Evolutionary conservation across 2,113 vertebrate genomes (phyloP).

Genomic region (Xerus inauris): DNA sequence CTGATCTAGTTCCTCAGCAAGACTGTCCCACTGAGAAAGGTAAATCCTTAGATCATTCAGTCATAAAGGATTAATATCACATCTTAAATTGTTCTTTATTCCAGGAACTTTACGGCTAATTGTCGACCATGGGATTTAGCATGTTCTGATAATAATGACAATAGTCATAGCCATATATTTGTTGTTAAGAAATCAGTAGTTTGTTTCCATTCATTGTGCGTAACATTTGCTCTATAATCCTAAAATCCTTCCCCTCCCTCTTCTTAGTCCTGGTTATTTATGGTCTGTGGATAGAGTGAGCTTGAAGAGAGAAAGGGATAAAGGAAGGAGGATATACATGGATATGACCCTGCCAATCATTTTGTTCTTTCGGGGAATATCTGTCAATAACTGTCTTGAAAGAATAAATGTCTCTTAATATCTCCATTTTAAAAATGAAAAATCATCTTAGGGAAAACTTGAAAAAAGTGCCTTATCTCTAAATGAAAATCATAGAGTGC

Average conservation of each 20-base stretch:
- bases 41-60: not conserved
- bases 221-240: not conserved
- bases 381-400: not conserved
- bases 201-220: not conserved
- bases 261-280: not conserved
- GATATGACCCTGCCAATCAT: fast-evolving
- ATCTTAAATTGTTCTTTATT: not conserved
- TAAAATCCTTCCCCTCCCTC: not conserved
- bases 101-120: not conserved
- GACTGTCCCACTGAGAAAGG: not conserved
- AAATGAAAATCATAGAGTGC: not conserved
- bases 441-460: not conserved
- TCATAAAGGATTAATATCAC: not conserved
- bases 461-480: not conserved
- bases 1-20: not conserved
- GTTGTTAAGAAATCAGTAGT: not conserved
- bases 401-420: not conserved
- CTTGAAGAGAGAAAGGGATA: not conserved
- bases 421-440: not conserved
- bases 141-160: slow-evolving; percentile 34
- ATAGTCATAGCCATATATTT: not conserved
- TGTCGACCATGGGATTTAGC: not conserved
- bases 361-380: not conserved
- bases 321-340: fast-evolving
- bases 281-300: not conserved